phyloP scores from a whole-genome alignment of 2,888 invertebrate genomes.

The Lycia hirtaria region DNA sequence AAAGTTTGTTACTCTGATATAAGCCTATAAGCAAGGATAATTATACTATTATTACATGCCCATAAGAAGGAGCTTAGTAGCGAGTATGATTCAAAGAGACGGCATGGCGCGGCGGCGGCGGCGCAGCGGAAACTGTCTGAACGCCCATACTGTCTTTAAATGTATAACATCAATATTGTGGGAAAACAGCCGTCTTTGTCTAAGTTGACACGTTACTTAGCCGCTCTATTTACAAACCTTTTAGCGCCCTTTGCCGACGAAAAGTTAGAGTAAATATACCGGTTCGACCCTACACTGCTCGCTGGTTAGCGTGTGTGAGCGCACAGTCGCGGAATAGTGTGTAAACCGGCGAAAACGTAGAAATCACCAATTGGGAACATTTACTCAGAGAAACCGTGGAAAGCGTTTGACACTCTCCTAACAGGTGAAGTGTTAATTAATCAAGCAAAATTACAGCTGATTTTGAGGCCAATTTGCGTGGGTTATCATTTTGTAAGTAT shows the following conservation, averaged over 20 bases:
- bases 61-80: too few species aligned
- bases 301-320: constrained; percentile 44
- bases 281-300: constrained; percentile 39
- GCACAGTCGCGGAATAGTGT: constrained; percentile 35
- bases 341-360: constrained; percentile 16
- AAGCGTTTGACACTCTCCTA: constrained; percentile 17
- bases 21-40: too few species aligned
- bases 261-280: constrained; percentile 69
- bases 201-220: constrained; percentile 78
- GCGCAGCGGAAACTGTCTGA: too few species aligned
- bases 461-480: constrained; percentile 3
- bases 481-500: not conserved
- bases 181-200: constrained; percentile 76
- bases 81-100: too few species aligned
- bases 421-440: constrained; percentile 9
- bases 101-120: too few species aligned
- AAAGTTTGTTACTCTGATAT: too few species aligned
- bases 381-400: constrained; percentile 16
- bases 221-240: constrained; percentile 79
- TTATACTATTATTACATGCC: too few species aligned
- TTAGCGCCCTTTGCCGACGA: constrained; percentile 74
- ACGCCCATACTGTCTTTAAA: too few species aligned
- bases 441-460: not conserved
- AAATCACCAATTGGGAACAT: constrained; percentile 27
- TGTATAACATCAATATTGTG: constrained; percentile 32